Base-by-base conservation (phyloP, 1,140 invertebrate species). In the Sarcophaga bullata region DNA sequence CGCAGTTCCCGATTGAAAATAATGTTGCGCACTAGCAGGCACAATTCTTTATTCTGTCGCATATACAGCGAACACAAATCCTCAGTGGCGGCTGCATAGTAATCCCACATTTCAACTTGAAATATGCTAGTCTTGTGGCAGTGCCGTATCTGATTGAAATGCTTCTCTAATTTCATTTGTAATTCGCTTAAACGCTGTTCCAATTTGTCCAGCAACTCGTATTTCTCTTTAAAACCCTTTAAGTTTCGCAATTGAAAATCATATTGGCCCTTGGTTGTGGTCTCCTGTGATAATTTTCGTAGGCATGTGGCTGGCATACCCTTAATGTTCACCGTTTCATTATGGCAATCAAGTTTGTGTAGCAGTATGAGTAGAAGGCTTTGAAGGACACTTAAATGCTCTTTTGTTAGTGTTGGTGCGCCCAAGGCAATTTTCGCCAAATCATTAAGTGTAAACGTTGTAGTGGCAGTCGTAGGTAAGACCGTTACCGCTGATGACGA, bases 1-100 rank as follows among this genome's bases (percentile, higher is more conserved):
- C 88, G 62, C 8, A 89, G 80, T 19, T 89, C 88, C 82, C 86
- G 86, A 83, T 89, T 85, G 11, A 89, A 89, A 81, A 87, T 86
- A 50, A 84, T 76, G 62, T 89, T 87, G 46, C 83, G 73, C 8
- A 86, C 80, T 47, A 89, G 83, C 46, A 83, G 84, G 49, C 88
- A 89, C 8, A 86, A 86, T 8, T 88, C 85, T 15, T 86, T 85
- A 81, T 87, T 87, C 25, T 87, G 86, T 81, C 86, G 83, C 54
- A 86, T 87, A 78, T 87, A 89, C 1, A 84, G 68, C 17, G 86
- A 87, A 83, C 88, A 89, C 6, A 87, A 84, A 82, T 87, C 88
- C 81, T 89, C 88, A 15, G 85, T 86, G 0, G 86, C 82, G 0
- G 17, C 8, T 11, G 54, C 76, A 25, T 86, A 89, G 6, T 86